Evolutionary conservation across 2,113 vertebrate genomes (phyloP), one percentile per base, ranked within the genome.

Genomic region (Ariopsis seemanni): DNA sequence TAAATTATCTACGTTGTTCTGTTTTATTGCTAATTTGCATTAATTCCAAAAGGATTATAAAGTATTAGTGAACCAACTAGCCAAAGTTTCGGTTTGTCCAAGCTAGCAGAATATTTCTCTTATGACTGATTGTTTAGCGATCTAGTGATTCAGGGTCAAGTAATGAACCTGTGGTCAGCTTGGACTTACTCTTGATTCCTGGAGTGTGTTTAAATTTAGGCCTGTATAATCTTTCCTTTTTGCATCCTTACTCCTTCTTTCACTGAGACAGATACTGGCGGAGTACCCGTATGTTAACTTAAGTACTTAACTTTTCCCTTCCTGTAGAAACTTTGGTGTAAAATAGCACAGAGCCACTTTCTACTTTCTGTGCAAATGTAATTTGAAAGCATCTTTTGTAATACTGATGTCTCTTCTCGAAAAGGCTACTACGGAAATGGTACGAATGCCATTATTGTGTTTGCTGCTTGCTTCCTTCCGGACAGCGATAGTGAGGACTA

Each of bases 371-470:
- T 57, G 67, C 27, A 85, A 48, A 79, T 69, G 8, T 34, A 71
- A n/a, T 25, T 57, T 86, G 42, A 85, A 60, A 60, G 84, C 83
- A 78, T 88, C 57, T 84, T 83, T 89, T 15, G 18, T 62, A 83
- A 67, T 60, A 48, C 18, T 72, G 27, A 63, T 81, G 17, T 87
- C 60, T 80, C 85, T 81, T 62, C 4, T 94, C 95, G 87, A 86
- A 91, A 91, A 99, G 98, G 98, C 87, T 99, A 99, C 96, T 99
- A 99, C 92, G 94, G 96, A 88, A 97, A 97, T 85, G 94, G 93
- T 27, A 94, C 96, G 89, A 99, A 98, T 93, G 98, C 98, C 91
- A 99, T 99, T 94, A 99, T 99, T 93, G 98, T 99, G 91, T 99
- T 99, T 92, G 97, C 98, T 0, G 98, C 98, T 52, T 99, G 98